Evolutionary conservation across 2,113 vertebrate genomes (phyloP).

Genomic region (Festucalex cinctus): DNA sequence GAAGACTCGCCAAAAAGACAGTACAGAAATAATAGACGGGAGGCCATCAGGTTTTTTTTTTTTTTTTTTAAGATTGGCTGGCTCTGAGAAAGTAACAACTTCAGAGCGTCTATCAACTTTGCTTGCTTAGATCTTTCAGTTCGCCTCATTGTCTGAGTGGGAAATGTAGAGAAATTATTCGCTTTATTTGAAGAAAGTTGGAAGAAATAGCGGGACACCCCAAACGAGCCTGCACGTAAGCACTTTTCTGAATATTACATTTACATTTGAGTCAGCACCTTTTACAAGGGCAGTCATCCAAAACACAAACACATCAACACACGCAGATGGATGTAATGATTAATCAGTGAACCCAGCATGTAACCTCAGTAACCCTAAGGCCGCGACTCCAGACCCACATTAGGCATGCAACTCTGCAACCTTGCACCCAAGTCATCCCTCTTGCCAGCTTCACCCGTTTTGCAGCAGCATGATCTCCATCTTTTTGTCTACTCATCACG

Average conservation of each 20-base stretch:
- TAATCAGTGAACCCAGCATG: slow-evolving; percentile 47
- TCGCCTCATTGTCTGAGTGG: neutral
- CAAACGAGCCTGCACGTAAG: slow-evolving; percentile 13
- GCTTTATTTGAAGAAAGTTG: neutral
- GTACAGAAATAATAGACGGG: slow-evolving; percentile 19
- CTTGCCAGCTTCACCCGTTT: slow-evolving; percentile 56
- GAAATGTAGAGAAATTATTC: slow-evolving; percentile 4
- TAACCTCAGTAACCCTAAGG: slow-evolving; percentile 48
- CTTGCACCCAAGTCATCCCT: slow-evolving; percentile 35
- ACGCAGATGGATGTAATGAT: slow-evolving; percentile 45
- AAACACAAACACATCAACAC: slow-evolving; percentile 13
- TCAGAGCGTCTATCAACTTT: neutral
- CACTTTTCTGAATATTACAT: slow-evolving; percentile 21
- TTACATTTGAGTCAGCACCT: slow-evolving; percentile 34
- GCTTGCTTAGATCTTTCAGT: neutral
- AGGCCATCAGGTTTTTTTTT: slow-evolving; percentile 26
- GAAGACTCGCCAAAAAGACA: slow-evolving; percentile 24
- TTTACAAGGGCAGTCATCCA: slow-evolving; percentile 34
- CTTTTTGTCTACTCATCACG: slow-evolving; percentile 50
- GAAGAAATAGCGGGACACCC: neutral
- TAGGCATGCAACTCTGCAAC: slow-evolving; percentile 56
- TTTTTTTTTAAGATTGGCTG: slow-evolving; percentile 13
- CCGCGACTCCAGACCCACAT: slow-evolving; percentile 31
- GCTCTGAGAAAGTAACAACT: slow-evolving; percentile 13
- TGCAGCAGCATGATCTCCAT: slow-evolving; percentile 49